These are phyloP conservation scores for Diplodus sargus DNA, from an alignment of 2,797 vertebrate genomes.

Conservation along the genomic window DNA sequence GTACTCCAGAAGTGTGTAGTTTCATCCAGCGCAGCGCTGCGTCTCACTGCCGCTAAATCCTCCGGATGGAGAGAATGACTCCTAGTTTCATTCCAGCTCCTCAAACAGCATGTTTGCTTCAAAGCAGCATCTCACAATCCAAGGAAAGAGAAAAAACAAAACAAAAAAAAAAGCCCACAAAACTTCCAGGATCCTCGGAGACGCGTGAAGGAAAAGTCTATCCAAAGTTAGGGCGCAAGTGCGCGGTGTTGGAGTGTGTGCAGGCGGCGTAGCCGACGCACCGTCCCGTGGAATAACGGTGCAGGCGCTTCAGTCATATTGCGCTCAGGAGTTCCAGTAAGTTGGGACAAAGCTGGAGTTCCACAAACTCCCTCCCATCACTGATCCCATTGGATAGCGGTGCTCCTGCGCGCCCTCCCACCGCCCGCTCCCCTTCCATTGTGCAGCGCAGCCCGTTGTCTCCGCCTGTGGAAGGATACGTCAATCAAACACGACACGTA, in stretches of 20 bases:
- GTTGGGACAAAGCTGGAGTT: conserved; percentile 86
- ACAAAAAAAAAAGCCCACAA: not conserved
- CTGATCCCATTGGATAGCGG: conserved; percentile 78
- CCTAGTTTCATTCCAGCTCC: conserved; percentile 65
- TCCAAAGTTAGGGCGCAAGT: conserved; percentile 61
- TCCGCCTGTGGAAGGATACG: conserved; percentile 46
- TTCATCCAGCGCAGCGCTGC: conserved; percentile 42
- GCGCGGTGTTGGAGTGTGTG: conserved; percentile 30
- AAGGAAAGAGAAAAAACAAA: not conserved
- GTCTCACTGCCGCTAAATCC: conserved; percentile 47
- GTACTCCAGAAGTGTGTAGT: conserved; percentile 48
- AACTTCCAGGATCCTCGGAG: conserved; percentile 49
- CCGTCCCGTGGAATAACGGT: conserved; percentile 82
- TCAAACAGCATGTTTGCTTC: conserved; percentile 34
- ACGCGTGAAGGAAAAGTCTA: conserved; percentile 57
- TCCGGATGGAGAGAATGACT: conserved; percentile 50
- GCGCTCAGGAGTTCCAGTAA: conserved; percentile 75
- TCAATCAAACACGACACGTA: conserved; percentile 77
- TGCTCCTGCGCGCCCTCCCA: conserved; percentile 70
- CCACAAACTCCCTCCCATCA: conserved; percentile 81
- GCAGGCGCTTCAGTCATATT: conserved; percentile 81
- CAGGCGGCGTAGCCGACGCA: conserved; percentile 62
- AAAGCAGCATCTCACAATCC: conserved; percentile 25
- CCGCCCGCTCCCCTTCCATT: conserved; percentile 37
- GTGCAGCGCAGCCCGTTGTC: conserved; percentile 50